These are phyloP conservation scores for Actinia tenebrosa DNA, from an alignment of 64 coral and sea anemone species.

Conservation along the genomic window DNA sequence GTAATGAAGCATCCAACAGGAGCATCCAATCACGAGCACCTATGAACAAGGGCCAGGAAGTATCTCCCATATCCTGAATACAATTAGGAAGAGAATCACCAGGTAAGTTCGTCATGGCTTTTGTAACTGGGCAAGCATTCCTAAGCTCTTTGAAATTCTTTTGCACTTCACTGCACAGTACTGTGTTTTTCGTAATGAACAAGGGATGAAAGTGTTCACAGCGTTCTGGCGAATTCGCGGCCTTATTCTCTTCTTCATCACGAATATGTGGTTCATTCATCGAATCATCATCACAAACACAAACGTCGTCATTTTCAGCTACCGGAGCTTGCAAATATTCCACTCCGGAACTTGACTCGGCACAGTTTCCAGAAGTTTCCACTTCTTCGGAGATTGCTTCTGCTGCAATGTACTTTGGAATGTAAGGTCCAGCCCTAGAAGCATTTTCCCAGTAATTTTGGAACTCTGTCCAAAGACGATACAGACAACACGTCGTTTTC, in stretches of 20 bases:
- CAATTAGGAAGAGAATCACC: conserved; percentile 37
- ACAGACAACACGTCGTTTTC: conserved; percentile 96
- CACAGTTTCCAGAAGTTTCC: neutral
- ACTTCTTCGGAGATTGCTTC: neutral
- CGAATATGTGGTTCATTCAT: conserved; percentile 14
- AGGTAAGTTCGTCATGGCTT: conserved; percentile 28
- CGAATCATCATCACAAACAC: conserved; percentile 8
- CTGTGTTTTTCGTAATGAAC: conserved; percentile 95
- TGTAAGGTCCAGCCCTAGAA: conserved; percentile 59
- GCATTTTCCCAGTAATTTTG: conserved; percentile 86
- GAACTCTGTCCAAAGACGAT: conserved; percentile 95
- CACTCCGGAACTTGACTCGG: neutral
- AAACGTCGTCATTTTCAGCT: neutral
- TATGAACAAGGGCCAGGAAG: conserved; percentile 90
- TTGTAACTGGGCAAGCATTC: conserved; percentile 28
- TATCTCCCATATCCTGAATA: conserved; percentile 61
- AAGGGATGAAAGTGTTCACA: conserved; percentile 93
- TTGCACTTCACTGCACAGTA: conserved; percentile 90
- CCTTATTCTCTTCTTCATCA: conserved; percentile 10
- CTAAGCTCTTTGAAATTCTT: conserved; percentile 93
- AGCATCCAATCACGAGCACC: conserved; percentile 84
- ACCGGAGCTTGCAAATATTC: neutral
- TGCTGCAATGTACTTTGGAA: conserved; percentile 42
- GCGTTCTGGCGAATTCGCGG: neutral
- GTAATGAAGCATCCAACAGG: conserved; percentile 85